Conservation (phyloP, 2,888 invertebrate genomes). For the Sesamia inferens region DNA sequence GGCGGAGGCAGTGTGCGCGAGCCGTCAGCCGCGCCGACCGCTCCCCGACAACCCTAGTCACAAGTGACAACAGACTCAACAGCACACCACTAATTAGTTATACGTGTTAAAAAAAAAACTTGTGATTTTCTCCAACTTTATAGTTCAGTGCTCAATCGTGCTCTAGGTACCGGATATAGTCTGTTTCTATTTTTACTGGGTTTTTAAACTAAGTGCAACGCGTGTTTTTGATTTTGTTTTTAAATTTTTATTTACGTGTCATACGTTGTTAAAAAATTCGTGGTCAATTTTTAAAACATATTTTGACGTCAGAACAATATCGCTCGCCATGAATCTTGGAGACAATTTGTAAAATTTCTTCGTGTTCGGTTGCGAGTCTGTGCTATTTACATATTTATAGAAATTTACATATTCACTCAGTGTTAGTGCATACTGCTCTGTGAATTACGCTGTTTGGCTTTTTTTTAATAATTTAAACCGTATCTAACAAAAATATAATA, state of each 20-base stretch:
- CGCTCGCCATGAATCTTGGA: constrained; percentile 10
- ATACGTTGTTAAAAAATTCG: background rate
- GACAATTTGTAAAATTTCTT: constrained; percentile 41
- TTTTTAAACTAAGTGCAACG: constrained; percentile 28
- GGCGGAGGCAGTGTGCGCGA: constrained; percentile 89
- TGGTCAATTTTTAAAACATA: background rate
- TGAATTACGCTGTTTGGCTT: constrained; percentile 32
- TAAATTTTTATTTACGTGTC: background rate
- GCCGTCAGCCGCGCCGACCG: constrained; percentile 81
- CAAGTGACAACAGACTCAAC: constrained; percentile 62
- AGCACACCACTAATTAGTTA: constrained; percentile 70
- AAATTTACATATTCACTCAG: constrained; percentile 60
- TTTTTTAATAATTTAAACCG: constrained; percentile 7
- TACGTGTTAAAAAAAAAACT: constrained; percentile 69
- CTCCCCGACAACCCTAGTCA: constrained; percentile 72
- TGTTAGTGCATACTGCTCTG: constrained; percentile 43
- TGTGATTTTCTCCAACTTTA: constrained; percentile 55
- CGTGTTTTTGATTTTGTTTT: constrained; percentile 34
- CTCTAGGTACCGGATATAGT: constrained; percentile 17
- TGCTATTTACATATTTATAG: constrained; percentile 63
- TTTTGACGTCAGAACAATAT: background rate
- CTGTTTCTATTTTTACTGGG: background rate
- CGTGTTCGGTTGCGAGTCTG: constrained; percentile 31
- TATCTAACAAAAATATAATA: background rate
- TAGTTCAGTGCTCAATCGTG: constrained; percentile 54